Percentiles rank a stretch among this genome's conserved stretches.
Evolutionary conservation across 2,888 invertebrate genomes (phyloP).

Genomic region (Apeira syringaria): DNA sequence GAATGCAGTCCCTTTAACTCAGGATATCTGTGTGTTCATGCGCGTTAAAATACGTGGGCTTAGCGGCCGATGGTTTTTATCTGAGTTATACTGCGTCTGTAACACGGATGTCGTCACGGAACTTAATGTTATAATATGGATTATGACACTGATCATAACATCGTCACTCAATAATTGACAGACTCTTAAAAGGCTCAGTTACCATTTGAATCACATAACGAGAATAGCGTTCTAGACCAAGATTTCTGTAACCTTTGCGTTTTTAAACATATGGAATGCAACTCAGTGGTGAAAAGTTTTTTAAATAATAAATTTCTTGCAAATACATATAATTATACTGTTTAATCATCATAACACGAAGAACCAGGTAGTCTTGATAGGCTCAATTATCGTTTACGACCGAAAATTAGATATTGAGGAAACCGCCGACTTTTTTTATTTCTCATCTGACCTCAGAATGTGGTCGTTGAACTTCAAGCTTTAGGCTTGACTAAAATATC

Average conservation of each 20-base stretch:
- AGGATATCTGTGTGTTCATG: conserved; percentile 30
- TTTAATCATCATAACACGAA: too few species aligned
- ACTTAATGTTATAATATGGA: conserved; percentile 39
- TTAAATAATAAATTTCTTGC: too few species aligned
- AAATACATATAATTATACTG: too few species aligned
- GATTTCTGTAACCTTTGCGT: conserved; percentile 20
- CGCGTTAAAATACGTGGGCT: conserved; percentile 37
- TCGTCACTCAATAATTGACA: conserved; percentile 17
- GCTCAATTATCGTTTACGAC: conserved; percentile 65
- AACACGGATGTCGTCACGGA: conserved; percentile 44
- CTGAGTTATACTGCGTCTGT: conserved; percentile 22
- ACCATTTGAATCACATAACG: conserved; percentile 26
- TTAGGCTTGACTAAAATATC: conserved; percentile 53
- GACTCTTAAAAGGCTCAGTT: conserved; percentile 19
- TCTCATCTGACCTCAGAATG: conserved; percentile 60
- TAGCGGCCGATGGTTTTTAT: conserved; percentile 32
- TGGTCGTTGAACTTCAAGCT: conserved; percentile 65
- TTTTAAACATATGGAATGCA: conserved; percentile 25
- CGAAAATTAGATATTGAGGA: conserved; percentile 69
- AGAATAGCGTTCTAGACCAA: conserved; percentile 4
- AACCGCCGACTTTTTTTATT: conserved; percentile 55
- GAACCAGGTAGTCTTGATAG: conserved; percentile 47
- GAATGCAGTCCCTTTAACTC: conserved; percentile 41
- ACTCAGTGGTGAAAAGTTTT: too few species aligned
- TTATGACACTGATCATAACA: conserved; percentile 26